phyloP scores from a whole-genome alignment of 2,797 vertebrate species.

The Sitta carolinensis region DNA sequence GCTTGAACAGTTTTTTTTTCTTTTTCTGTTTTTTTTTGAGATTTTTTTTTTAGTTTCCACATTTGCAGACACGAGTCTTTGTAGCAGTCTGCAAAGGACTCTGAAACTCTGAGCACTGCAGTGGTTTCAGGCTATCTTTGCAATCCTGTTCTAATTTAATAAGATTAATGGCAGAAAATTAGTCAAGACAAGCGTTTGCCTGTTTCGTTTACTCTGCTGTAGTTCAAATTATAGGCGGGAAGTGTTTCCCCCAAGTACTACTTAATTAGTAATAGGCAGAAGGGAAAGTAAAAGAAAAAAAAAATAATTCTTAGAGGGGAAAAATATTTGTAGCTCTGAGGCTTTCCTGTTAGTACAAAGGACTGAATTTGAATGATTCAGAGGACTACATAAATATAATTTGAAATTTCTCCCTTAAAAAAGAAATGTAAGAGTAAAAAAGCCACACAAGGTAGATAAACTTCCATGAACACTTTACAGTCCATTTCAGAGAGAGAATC shows the following conservation, averaged over 20 bases:
- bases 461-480: neutral
- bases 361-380: slow-evolving; percentile 48
- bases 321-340: slow-evolving; percentile 65
- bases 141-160: slow-evolving; percentile 68
- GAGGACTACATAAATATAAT: slow-evolving; percentile 16
- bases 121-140: slow-evolving; percentile 67
- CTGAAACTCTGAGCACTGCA: neutral
- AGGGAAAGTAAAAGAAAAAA: slow-evolving; percentile 50
- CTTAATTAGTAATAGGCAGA: slow-evolving; percentile 67
- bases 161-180: slow-evolving; percentile 78
- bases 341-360: slow-evolving; percentile 61
- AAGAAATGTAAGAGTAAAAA: neutral
- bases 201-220: slow-evolving; percentile 62
- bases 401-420: slow-evolving; percentile 11
- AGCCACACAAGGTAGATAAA: neutral
- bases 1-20: neutral
- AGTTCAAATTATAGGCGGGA: slow-evolving; percentile 60
- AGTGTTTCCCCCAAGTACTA: slow-evolving; percentile 61
- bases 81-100: slow-evolving; percentile 29
- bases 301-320: slow-evolving; percentile 18
- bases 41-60: neutral
- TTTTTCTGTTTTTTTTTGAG: accelerated
- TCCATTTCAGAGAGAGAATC: slow-evolving; percentile 10
- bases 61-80: slow-evolving; percentile 18
- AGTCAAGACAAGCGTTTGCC: slow-evolving; percentile 70